Percentiles rank a stretch among this genome's conserved stretches.
Conservation (phyloP, 2,888 invertebrate genomes). For the Drosophila peninsularis region DNA sequence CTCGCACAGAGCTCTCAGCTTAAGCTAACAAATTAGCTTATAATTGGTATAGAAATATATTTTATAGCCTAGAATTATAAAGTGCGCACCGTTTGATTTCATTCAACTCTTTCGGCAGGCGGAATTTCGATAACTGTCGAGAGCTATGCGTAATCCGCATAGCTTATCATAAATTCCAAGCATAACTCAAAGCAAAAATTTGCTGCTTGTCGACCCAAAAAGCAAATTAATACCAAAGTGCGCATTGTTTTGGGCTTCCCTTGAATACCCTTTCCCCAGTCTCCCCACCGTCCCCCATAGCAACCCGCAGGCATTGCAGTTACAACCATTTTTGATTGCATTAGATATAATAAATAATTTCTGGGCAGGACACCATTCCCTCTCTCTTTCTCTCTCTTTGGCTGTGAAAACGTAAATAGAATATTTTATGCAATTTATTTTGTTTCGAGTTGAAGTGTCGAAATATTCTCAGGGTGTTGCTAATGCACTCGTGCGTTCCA, state of each 20-base stretch:
- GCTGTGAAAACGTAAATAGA: slow-evolving; percentile 68
- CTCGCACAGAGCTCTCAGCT: background rate
- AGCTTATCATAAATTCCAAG: slow-evolving; percentile 67
- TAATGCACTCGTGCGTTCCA: slow-evolving; percentile 71
- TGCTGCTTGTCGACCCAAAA: slow-evolving; percentile 22
- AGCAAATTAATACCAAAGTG: slow-evolving; percentile 51
- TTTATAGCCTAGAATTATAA: background rate
- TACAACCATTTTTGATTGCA: slow-evolving; percentile 72
- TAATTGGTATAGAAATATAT: slow-evolving; percentile 1
- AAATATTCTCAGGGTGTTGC: slow-evolving; percentile 63
- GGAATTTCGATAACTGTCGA: slow-evolving; percentile 18
- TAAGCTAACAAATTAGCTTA: background rate
- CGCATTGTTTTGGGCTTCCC: slow-evolving; percentile 50
- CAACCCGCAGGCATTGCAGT: slow-evolving; percentile 61
- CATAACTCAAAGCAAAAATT: slow-evolving; percentile 55
- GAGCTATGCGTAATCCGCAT: slow-evolving; percentile 41
- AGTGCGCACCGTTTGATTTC: background rate
- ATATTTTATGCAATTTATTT: slow-evolving; percentile 79
- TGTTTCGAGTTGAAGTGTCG: slow-evolving; percentile 58
- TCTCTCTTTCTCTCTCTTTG: background rate
- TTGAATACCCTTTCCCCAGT: background rate
- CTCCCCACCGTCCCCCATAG: background rate
- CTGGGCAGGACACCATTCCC: slow-evolving; percentile 2
- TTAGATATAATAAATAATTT: slow-evolving; percentile 59
- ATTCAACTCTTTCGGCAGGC: slow-evolving; percentile 9